Evolutionary conservation across 2,797 vertebrate species (phyloP).

Genomic region (Pangasius larnaudii): DNA sequence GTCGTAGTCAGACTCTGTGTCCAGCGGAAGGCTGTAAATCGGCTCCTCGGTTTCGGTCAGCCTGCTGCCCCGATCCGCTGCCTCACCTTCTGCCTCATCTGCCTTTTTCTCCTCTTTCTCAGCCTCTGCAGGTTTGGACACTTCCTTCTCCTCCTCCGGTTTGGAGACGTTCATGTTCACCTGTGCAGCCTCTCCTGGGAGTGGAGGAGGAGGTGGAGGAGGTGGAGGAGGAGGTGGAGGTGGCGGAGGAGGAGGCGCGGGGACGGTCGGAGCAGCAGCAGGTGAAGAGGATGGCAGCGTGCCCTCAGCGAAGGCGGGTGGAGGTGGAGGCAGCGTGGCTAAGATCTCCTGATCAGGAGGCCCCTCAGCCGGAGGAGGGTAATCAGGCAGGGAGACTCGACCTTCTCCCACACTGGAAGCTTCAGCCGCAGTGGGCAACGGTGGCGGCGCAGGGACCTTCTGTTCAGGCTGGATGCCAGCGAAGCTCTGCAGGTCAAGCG

Average conservation of each 20-base stretch:
- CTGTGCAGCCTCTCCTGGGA: conserved; percentile 30
- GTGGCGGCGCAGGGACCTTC: conserved; percentile 60
- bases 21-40: conserved; percentile 83
- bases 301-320: conserved; percentile 77
- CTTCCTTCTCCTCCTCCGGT: conserved; percentile 32
- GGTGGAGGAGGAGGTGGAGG: conserved; percentile 58
- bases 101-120: conserved; percentile 37
- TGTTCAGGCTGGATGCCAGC: conserved; percentile 75
- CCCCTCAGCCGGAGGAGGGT: conserved; percentile 74
- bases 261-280: background rate
- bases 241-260: conserved; percentile 38
- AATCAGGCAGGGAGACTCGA: conserved; percentile 77
- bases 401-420: conserved; percentile 82
- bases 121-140: conserved; percentile 37
- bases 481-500: conserved; percentile 86
- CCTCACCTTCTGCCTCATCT: conserved; percentile 58
- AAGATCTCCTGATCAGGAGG: conserved; percentile 78
- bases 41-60: conserved; percentile 81
- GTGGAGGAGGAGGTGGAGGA: conserved; percentile 59
- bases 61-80: conserved; percentile 67
- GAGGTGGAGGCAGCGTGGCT: conserved; percentile 78
- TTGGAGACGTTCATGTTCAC: background rate
- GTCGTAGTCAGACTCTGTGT: conserved; percentile 90
- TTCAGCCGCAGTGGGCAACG: conserved; percentile 15
- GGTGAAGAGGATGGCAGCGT: conserved; percentile 61